Base-by-base conservation (phyloP, 2,113 vertebrate species). In the Channa argus region DNA sequence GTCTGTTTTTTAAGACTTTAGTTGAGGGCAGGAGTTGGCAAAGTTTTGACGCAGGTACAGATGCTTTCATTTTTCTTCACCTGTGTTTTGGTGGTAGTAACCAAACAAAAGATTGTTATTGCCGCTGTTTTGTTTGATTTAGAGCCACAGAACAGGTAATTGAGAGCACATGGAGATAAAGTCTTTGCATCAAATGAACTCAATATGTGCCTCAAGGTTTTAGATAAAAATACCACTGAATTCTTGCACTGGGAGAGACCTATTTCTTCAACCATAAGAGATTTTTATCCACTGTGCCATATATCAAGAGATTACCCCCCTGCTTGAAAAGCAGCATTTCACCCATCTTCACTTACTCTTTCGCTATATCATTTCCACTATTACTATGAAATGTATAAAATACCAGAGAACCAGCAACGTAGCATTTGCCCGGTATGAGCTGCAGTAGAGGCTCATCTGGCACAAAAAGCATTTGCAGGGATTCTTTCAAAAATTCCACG, bases 81-180 rank as follows among this genome's bases (percentile, higher is more conserved):
- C 46, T 55, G 63, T 8, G 33, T 5, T 53, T 49, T 3, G 3
- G 34, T 67, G 39, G 5, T 67, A 8, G 41, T 47, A 66, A 65
- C 61, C 46, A 43, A 79, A 77, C 68, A 77, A 59, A 56, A 0
- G 9, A 68, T 56, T 74, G 24, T 73, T 87, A 71, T 67, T 84
- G 77, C 70, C 1, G 56, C 54, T 34, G 33, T 43, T 71, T 63
- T 24, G 45, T 82, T 80, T 90, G 90, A 90, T 86, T 80, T 11
- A 5, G 71, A 56, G 82, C 89, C 80, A 83, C 37, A 15, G 65
- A 13, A 71, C 78, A 90, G 88, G 80, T 88, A 86, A 92, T 89
- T 36, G 59, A 43, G 83, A 87, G 59, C 92, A 93, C 81, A 83
- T 92, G 88, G 74, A 9, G 43, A 6, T 47, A 12, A 63, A 58